Conservation (phyloP, 1,140 invertebrate species). For the Marisa cornuarietis region DNA sequence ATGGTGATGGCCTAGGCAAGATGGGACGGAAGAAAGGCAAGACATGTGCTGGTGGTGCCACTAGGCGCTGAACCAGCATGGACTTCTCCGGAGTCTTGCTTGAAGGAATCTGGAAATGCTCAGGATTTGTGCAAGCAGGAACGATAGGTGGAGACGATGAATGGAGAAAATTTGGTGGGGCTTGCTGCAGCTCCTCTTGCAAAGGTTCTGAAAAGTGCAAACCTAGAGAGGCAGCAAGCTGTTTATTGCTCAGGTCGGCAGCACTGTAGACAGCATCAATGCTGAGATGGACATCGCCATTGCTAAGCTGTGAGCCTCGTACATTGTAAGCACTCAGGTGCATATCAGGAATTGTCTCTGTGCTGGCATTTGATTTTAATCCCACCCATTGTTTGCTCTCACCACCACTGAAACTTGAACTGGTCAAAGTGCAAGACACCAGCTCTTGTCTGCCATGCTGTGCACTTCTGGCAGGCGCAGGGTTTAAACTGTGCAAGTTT, state of each 20-base stretch:
- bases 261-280: constrained; percentile 19
- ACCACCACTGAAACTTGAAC: neutral
- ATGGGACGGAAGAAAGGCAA: no score
- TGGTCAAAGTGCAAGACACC: neutral
- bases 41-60: no score
- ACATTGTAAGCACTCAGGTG: neutral
- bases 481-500: no score
- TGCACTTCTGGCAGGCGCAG: neutral
- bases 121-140: neutral
- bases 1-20: no score
- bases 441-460: neutral
- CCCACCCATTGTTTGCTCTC: neutral
- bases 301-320: neutral
- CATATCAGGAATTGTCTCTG: no score
- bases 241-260: neutral
- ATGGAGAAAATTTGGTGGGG: neutral
- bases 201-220: neutral
- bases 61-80: no score
- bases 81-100: neutral
- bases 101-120: neutral
- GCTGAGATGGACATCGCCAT: neutral
- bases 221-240: constrained; percentile 11
- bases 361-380: no score
- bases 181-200: no score
- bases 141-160: neutral